Evolutionary conservation across 2,888 invertebrate species (phyloP), one percentile per base, ranked within the genome.

Genomic region (Lochmaea capreae): DNA sequence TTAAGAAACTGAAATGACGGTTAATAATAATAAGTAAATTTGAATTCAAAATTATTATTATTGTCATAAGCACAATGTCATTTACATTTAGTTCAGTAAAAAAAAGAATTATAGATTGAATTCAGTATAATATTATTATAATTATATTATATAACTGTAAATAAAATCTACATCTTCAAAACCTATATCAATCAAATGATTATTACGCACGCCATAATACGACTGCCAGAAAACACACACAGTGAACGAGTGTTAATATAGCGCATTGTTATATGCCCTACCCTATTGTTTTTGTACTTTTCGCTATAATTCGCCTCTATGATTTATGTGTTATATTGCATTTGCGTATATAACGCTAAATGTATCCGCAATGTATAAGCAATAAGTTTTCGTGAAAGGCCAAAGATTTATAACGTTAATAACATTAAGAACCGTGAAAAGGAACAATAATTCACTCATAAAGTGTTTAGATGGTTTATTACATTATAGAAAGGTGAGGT

Each of bases 361-460:
- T 70, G 16, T 63, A 59, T 70, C 62, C 63, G 59, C 26, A 59
- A 59, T 58, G 26, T 63, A 63, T 42, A 43, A 75, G 76, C 73
- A 73, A 78, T 72, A 74, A 62, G 65, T 72, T 75, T 18, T 72
- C 73, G 62, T 77, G 74, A 76, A 76, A 78, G 72, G 71, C 62
- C 39, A 66, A 73, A 76, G 77, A 78, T 77, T 77, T 78, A 78
- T 78, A 73, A 65, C 70, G 58, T 69, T 77, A 77, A 78, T 78
- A 77, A 76, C 73, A 77, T 78, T 73, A 76, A 77, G 72, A 77
- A 62, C 76, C 75, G 72, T 74, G 78, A 78, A 78, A 78, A 76
- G 71, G 57, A 74, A 72, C 72, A 73, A 76, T 78, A 76, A 74
- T 76, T 78, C 76, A 78, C 73, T 71, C 65, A 59, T 65, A 58